Evolutionary conservation across 2,113 vertebrate genomes (phyloP).

Genomic region (Anas platyrhynchos): DNA sequence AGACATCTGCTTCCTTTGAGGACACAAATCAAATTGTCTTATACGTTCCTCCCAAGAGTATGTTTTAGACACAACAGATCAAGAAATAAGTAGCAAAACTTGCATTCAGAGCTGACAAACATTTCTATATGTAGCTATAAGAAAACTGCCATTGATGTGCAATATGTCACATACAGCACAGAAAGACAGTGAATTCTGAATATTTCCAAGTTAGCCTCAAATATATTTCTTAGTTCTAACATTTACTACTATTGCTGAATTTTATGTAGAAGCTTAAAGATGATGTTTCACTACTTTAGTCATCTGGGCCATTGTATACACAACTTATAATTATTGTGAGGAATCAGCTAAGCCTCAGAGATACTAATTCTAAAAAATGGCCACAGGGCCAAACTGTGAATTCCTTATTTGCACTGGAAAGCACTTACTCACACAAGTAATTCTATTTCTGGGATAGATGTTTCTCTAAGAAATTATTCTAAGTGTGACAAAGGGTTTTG

Average conservation of each 20-base stretch:
- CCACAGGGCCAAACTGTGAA: background rate
- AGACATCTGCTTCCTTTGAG: background rate
- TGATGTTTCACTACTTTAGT: background rate
- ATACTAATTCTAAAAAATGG: background rate
- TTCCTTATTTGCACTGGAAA: background rate
- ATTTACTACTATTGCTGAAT: background rate
- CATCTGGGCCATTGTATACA: background rate
- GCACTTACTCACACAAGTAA: background rate
- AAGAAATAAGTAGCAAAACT: background rate
- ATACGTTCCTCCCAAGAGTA: background rate
- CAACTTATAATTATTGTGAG: background rate
- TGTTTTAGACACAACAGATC: background rate
- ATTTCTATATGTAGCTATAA: background rate
- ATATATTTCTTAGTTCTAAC: background rate
- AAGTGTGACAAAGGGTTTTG: background rate
- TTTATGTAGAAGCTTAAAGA: background rate
- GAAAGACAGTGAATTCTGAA: background rate
- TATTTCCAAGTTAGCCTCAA: background rate
- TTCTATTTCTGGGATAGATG: background rate
- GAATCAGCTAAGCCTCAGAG: background rate
- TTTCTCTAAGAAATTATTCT: background rate
- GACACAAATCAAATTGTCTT: background rate
- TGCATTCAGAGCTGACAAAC: background rate
- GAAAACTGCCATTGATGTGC: background rate
- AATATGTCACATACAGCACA: rapidly evolving